These are phyloP conservation scores for Anhinga rufa DNA, from an alignment of 2,113 vertebrate genomes.

Conservation along the genomic window DNA sequence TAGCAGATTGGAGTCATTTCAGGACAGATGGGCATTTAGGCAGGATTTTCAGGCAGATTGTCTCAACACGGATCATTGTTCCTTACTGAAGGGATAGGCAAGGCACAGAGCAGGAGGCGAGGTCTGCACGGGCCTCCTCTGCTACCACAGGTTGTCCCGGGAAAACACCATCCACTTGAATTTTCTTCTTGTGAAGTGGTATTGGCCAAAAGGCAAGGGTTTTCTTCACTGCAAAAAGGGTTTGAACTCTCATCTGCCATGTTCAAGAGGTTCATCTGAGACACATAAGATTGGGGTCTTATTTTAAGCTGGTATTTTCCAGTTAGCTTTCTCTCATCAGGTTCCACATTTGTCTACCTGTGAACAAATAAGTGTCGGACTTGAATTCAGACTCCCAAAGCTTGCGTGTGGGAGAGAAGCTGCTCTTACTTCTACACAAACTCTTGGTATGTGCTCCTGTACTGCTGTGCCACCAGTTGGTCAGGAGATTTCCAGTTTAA, in stretches of 20 bases:
- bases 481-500: neutral
- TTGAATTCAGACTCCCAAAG: neutral
- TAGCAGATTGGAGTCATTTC: neutral
- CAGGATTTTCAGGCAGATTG: neutral
- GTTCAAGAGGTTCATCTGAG: neutral
- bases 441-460: neutral
- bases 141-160: neutral
- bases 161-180: neutral
- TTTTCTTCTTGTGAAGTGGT: neutral
- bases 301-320: neutral
- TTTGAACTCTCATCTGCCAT: neutral
- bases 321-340: neutral
- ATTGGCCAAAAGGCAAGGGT: neutral
- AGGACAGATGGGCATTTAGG: neutral
- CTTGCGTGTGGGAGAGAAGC: neutral
- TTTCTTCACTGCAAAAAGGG: neutral
- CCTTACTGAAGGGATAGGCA: neutral
- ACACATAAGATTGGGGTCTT: neutral
- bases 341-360: neutral
- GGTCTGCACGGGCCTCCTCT: neutral
- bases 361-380: neutral
- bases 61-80: rapidly evolving
- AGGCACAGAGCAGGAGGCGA: neutral
- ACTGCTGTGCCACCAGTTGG: neutral
- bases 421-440: neutral